Conservation (phyloP, 2,113 vertebrate genomes). For the Polyodon spathula region DNA sequence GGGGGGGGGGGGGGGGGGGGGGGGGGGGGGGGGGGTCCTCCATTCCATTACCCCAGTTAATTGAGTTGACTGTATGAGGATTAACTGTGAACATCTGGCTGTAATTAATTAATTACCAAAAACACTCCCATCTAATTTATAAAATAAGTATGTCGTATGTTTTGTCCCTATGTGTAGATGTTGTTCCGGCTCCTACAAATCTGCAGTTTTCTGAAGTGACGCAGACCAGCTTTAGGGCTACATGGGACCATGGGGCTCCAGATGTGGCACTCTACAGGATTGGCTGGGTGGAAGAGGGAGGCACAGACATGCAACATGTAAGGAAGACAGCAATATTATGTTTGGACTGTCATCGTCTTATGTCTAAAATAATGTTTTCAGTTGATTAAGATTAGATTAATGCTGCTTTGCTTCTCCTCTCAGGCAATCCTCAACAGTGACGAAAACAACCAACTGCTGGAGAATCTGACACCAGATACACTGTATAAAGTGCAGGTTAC, state of each 20-base stretch:
- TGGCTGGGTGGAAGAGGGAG: conserved; percentile 66
- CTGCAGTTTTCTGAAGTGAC: conserved; percentile 74
- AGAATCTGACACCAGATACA: conserved; percentile 75
- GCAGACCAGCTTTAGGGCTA: conserved; percentile 71
- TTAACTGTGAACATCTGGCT: neutral
- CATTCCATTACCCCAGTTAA: no score
- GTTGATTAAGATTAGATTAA: neutral
- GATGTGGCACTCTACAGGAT: conserved; percentile 86
- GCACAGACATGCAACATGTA: conserved; percentile 36
- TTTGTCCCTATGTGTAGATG: conserved; percentile 37
- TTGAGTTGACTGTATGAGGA: no score
- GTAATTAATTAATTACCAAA: no score
- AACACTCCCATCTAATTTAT: no score
- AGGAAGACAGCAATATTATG: conserved; percentile 21
- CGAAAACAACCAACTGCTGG: conserved; percentile 63
- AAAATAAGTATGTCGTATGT: neutral
- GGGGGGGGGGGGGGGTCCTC: no score
- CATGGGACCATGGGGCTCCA: conserved; percentile 84
- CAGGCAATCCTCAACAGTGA: conserved; percentile 77
- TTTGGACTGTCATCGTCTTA: neutral
- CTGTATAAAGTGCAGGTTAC: conserved; percentile 78
- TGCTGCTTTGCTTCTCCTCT: conserved; percentile 13
- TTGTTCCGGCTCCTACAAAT: conserved; percentile 81
- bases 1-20: no score
- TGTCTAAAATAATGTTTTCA: neutral